These are phyloP conservation scores for Anthophora plumipes DNA, from an alignment of 2,888 invertebrate genomes.

Conservation along the genomic window DNA sequence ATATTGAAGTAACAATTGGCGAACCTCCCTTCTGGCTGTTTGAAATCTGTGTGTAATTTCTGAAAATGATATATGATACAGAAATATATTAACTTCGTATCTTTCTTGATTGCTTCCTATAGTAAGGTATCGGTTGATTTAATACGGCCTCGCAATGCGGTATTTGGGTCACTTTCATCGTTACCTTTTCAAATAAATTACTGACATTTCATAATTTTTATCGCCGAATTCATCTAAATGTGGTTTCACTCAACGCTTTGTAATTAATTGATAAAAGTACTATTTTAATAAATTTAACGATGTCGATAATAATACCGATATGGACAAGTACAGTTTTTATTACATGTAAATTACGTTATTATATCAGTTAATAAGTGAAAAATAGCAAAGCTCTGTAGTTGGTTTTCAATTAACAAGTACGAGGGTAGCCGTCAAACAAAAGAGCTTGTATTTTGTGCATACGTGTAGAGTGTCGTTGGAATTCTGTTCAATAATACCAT, in stretches of 20 bases:
- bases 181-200: neutral
- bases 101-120: neutral
- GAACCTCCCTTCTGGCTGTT: conserved; percentile 96
- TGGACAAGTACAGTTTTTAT: no score
- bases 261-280: no score
- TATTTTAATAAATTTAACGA: no score
- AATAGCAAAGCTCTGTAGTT: neutral
- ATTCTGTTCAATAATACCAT: conserved; percentile 7
- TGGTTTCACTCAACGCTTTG: neutral
- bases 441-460: neutral
- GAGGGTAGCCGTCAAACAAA: neutral
- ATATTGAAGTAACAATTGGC: conserved; percentile 95
- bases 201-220: neutral
- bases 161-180: conserved; percentile 14
- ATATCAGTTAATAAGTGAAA: no score
- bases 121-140: conserved; percentile 12
- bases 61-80: conserved; percentile 83
- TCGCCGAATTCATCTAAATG: neutral
- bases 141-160: neutral
- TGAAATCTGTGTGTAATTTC: conserved; percentile 99
- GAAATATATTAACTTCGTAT: neutral
- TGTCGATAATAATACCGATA: no score
- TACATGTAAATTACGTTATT: neutral
- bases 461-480: neutral
- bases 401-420: neutral